Percentiles rank a stretch among this genome's conserved stretches.
phyloP scores from a whole-genome alignment of 2,113 vertebrate species.

The Chunga burmeisteri region DNA sequence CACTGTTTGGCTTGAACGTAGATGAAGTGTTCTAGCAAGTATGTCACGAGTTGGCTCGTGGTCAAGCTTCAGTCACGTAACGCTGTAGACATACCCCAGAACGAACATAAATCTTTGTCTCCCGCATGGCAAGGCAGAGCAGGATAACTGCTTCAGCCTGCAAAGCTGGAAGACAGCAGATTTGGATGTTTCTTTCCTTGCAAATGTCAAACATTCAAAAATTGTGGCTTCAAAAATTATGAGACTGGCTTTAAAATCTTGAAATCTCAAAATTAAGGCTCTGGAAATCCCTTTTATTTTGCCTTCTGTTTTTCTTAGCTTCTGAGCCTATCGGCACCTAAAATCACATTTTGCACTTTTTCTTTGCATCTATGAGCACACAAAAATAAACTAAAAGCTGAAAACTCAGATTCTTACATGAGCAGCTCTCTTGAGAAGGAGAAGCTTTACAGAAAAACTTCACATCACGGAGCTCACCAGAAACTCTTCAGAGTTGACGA shows the following conservation, averaged over 20 bases:
- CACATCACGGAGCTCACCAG: accelerated
- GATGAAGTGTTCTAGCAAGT: neutral
- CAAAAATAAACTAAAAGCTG: neutral
- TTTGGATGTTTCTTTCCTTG: neutral
- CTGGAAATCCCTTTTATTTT: neutral
- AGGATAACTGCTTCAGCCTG: neutral
- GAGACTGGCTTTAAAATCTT: neutral
- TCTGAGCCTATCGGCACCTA: neutral
- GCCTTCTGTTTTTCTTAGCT: neutral
- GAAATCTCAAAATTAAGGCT: neutral
- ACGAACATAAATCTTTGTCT: neutral
- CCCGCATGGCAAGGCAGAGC: neutral
- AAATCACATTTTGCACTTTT: neutral
- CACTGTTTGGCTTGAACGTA: neutral
- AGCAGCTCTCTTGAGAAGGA: neutral
- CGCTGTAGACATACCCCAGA: neutral
- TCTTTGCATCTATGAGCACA: neutral
- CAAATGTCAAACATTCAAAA: neutral
- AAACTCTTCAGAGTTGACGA: neutral
- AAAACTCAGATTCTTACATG: neutral
- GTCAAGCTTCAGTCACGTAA: neutral
- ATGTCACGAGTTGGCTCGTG: neutral
- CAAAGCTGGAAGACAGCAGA: neutral
- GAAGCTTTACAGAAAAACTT: neutral
- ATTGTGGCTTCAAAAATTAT: neutral